A percentile compares a stretch with the other conserved stretches of the same genome.
These are phyloP conservation scores for Alitta virens DNA, from an alignment of 2,888 invertebrate genomes.

Conservation along the genomic window DNA sequence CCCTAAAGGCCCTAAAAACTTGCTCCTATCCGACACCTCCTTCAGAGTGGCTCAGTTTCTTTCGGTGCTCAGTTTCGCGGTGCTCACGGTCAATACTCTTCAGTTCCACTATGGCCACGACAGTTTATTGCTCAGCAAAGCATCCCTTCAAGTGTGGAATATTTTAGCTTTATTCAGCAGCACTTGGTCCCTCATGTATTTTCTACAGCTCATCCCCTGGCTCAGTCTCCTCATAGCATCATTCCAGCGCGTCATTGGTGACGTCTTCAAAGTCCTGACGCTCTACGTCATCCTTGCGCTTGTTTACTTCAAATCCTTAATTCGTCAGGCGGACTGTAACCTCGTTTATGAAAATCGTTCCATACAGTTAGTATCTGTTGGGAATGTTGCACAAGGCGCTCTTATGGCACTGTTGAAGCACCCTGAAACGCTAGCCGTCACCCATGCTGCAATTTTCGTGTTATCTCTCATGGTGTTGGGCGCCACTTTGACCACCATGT, in stretches of 20 bases:
- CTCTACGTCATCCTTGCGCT: neutral
- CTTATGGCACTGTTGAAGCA: no score
- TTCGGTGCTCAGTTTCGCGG: neutral
- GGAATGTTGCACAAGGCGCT: no score
- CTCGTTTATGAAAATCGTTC: no score
- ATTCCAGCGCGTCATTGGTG: neutral
- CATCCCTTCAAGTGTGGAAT: neutral
- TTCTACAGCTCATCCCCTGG: neutral
- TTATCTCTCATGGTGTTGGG: no score
- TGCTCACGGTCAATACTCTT: neutral
- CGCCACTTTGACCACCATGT: no score
- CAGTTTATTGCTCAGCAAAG: neutral
- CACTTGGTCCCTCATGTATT: neutral
- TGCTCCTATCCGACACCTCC: neutral
- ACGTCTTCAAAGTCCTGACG: neutral
- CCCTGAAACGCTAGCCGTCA: no score
- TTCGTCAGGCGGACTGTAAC: no score
- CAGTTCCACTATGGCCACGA: neutral
- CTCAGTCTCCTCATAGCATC: neutral
- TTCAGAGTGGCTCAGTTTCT: neutral
- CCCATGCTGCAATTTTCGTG: no score
- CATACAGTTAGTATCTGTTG: no score
- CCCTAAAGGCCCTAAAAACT: neutral
- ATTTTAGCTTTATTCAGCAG: neutral
- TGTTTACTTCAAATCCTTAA: neutral